Base-by-base conservation (phyloP, 2,113 vertebrate genomes). In the Xenotilapia longispinis region DNA sequence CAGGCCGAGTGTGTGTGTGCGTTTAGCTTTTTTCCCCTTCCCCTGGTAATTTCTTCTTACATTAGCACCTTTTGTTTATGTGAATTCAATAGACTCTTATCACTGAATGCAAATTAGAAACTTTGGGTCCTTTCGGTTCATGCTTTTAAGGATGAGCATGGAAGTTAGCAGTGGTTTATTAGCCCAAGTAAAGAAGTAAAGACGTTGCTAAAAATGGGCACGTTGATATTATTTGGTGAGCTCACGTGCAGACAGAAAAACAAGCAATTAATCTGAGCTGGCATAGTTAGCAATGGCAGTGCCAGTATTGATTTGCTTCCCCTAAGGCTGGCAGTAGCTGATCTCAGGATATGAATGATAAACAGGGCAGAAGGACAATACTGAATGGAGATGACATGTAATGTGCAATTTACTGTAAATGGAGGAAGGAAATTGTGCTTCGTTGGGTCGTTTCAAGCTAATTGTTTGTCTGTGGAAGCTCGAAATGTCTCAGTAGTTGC, bases 211-310 rank as follows among this genome's bases (percentile, higher is more conserved):
- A 17, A 55, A 83, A 54, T 15, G 4, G 23, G n/a, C 23, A 5
- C 9, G 2, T 14, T 55, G 28, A 79, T 53, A 82, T 81, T 81
- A 84, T 60, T 21, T 75, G 21, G 42, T 58, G 79, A 73, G 79
- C 81, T 84, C 40, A 45, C 2, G 4, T 54, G 63, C 58, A 60
- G 87, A 85, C 38, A 31, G 73, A 47, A 90, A 89, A 83, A 88
- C 86, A 47, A 82, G 55, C 65, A 86, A 90, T 94, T 93, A 82
- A 91, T 94, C 93, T 94, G 85, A 42, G 33, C 36, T 31, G 65
- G 90, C 81, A 94, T 91, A 93, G 93, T 92, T 85, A 81, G 78
- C 81, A 84, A 87, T 23, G 45, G 58, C 15, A 5, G 81, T 78
- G 26, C 42, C 87, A 89, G 84, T 15, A 49, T 79, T 75, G 85